Conservation (phyloP, 2,888 invertebrate species). For the Synergus itoensis region DNA sequence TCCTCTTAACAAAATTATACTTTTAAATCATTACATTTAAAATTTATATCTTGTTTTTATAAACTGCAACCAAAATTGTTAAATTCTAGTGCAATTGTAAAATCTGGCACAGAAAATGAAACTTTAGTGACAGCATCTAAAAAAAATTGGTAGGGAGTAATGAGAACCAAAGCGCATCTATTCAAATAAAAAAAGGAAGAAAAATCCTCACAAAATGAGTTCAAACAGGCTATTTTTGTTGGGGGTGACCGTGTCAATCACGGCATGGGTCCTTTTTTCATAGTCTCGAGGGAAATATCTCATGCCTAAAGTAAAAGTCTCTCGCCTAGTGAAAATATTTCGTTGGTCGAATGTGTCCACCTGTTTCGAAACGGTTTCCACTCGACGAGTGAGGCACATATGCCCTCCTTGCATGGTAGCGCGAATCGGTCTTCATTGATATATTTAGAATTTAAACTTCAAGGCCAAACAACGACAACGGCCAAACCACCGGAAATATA, state of each 20-base stretch:
- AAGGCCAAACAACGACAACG: conserved; percentile 34
- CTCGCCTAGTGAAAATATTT: conserved; percentile 11
- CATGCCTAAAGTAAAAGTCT: conserved; percentile 2
- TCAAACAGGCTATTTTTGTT: conserved; percentile 20
- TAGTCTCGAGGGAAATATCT: conserved; percentile 8
- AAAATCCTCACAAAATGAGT: background rate
- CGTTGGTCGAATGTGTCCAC: conserved; percentile 12
- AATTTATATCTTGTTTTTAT: too few relatives aligned
- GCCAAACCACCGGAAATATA: conserved; percentile 7
- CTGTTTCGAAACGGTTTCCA: conserved; percentile 39
- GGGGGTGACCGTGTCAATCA: conserved; percentile 22
- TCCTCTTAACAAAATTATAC: too few relatives aligned
- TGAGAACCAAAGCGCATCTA: background rate
- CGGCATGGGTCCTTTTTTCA: conserved; percentile 13
- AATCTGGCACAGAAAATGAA: conserved; percentile 10
- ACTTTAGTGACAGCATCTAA: conserved; percentile 3
- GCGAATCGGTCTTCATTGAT: conserved; percentile 46
- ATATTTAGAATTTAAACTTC: conserved; percentile 32
- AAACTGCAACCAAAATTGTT: too few relatives aligned
- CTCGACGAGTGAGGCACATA: conserved; percentile 21
- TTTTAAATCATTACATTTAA: too few relatives aligned
- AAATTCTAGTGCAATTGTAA: background rate
- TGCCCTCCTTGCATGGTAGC: conserved; percentile 52
- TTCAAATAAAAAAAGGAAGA: background rate
- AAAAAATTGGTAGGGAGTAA: background rate